These are phyloP conservation scores for Drosophila maculinotata DNA, from an alignment of 2,888 invertebrate species.

Conservation along the genomic window DNA sequence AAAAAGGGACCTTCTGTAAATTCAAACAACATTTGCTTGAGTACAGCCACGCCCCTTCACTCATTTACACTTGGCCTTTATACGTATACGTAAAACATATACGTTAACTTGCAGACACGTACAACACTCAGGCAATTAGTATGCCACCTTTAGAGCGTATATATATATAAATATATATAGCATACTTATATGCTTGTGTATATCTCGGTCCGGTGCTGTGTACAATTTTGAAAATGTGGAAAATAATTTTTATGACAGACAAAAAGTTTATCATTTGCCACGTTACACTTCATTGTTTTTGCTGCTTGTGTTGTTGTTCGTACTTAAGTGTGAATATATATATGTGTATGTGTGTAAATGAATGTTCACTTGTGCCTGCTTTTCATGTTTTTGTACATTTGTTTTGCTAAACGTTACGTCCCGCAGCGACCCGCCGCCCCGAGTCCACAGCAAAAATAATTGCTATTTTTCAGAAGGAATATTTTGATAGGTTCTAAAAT, in stretches of 20 bases:
- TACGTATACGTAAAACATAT: conserved; percentile 14
- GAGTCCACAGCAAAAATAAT: conserved; percentile 59
- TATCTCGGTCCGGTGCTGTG: conserved; percentile 30
- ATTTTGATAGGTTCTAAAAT: conserved; percentile 70
- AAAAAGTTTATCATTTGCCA: conserved; percentile 80
- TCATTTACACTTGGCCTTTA: conserved; percentile 27
- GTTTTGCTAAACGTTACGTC: conserved; percentile 32
- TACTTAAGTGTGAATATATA: conserved; percentile 41
- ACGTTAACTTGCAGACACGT: conserved; percentile 16
- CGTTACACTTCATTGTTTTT: conserved; percentile 72
- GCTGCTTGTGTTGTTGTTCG: conserved; percentile 16
- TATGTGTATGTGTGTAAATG: conserved; percentile 24
- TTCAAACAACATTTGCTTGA: conserved; percentile 18
- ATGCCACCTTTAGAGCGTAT: conserved; percentile 28
- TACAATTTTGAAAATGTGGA: conserved; percentile 54
- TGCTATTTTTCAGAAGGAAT: conserved; percentile 69
- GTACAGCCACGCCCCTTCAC: conserved; percentile 44
- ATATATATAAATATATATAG: conserved; percentile 1
- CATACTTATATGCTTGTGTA: background rate
- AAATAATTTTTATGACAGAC: conserved; percentile 72
- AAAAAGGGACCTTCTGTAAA: conserved; percentile 6
- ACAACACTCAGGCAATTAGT: conserved; percentile 38
- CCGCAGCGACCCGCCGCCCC: background rate
- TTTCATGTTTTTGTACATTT: conserved; percentile 52
- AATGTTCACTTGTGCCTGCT: conserved; percentile 52